These are phyloP conservation scores for Mesitornis unicolor DNA, from an alignment of 2,113 vertebrate genomes.

Conservation along the genomic window DNA sequence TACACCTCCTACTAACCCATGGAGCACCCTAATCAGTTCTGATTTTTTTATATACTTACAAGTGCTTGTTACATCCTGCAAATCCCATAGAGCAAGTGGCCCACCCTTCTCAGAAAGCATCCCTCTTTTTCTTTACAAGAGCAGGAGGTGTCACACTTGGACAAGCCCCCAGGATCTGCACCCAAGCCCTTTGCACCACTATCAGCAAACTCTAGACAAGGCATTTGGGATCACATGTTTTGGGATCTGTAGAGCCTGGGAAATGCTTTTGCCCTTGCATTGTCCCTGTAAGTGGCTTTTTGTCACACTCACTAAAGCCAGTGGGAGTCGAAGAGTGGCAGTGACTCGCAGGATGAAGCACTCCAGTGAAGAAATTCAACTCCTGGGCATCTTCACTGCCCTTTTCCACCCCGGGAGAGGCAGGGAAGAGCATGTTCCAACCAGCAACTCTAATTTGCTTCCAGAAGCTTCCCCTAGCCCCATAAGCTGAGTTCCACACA, in stretches of 20 bases:
- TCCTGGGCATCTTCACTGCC: neutral
- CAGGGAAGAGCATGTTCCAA: neutral
- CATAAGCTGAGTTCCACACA: rapidly evolving
- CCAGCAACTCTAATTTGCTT: neutral
- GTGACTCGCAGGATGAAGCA: neutral
- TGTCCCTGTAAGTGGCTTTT: neutral
- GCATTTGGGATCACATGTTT: neutral
- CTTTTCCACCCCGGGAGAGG: neutral
- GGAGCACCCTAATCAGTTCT: neutral
- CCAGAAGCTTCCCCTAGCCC: neutral
- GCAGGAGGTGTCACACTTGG: neutral
- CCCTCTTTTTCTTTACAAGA: neutral
- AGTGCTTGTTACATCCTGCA: neutral
- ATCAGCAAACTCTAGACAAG: neutral
- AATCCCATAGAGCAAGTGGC: neutral
- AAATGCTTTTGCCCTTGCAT: neutral
- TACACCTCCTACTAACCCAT: neutral
- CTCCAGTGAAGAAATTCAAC: neutral
- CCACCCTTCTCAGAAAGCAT: neutral
- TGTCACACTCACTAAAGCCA: neutral
- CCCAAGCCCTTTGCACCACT: neutral
- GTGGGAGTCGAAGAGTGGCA: neutral
- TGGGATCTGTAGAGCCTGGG: neutral
- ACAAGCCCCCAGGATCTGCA: neutral
- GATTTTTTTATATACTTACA: neutral